Conservation (phyloP, 2,797 vertebrate genomes). For the Rhinella marina region DNA sequence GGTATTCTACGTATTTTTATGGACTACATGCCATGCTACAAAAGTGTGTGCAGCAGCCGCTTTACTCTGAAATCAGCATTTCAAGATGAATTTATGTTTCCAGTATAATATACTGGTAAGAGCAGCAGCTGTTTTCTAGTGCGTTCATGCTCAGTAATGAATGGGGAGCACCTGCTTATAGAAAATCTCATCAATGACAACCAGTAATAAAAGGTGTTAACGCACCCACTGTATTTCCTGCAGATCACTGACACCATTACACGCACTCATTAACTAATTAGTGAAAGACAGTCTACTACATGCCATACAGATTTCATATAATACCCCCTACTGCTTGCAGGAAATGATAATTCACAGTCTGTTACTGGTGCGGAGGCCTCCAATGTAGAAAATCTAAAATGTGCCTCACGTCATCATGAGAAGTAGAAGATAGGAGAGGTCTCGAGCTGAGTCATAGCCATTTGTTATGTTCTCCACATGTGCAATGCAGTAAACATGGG, state of each 20-base stretch:
- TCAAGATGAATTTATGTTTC: not conserved
- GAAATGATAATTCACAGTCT: not conserved
- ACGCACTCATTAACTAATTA: not conserved
- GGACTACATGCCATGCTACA: not conserved
- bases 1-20: no score
- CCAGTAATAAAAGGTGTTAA: slow-evolving; percentile 3
- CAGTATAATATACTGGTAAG: not conserved
- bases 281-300: not conserved
- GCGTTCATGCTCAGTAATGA: not conserved
- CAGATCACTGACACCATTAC: not conserved
- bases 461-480: slow-evolving; percentile 61
- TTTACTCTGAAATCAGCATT: not conserved
- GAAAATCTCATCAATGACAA: not conserved
- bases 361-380: not conserved
- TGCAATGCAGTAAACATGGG: slow-evolving; percentile 61
- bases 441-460: slow-evolving; percentile 53
- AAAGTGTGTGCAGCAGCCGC: not conserved
- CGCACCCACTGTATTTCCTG: not conserved
- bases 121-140: not conserved
- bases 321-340: not conserved
- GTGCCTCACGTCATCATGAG: not conserved
- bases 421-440: not conserved
- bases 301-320: not conserved
- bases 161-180: not conserved
- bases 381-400: not conserved